Evolutionary conservation across 2,113 vertebrate genomes (phyloP).

Genomic region (Lasiurus cinereus): DNA sequence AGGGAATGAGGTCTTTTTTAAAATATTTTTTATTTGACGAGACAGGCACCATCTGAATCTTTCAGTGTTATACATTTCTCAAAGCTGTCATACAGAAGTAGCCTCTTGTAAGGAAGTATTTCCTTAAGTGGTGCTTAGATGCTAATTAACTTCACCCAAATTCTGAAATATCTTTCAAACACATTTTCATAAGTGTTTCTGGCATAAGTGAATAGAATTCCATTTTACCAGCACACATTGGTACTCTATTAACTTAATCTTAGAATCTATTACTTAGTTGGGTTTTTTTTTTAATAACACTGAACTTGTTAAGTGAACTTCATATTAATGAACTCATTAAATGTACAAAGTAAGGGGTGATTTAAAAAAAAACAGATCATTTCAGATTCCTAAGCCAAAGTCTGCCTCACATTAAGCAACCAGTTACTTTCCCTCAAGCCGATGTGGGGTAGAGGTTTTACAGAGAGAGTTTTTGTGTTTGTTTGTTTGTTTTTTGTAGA

Average conservation of each 20-base stretch:
- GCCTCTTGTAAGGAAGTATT: conserved; percentile 78
- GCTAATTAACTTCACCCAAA: conserved; percentile 84
- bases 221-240: conserved; percentile 55
- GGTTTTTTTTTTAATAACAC: conserved; percentile 39
- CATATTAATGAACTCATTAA: conserved; percentile 60
- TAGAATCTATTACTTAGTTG: conserved; percentile 25
- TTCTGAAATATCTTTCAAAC: conserved; percentile 78
- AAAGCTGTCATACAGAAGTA: conserved; percentile 73
- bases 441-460: not conserved
- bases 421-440: not conserved
- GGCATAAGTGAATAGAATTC: not conserved
- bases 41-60: not conserved
- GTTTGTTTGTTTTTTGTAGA: not conserved
- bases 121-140: conserved; percentile 83
- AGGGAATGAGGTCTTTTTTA: not conserved
- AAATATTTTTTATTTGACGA: not conserved
- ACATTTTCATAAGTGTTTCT: conserved; percentile 66
- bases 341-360: not conserved
- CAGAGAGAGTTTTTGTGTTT: not conserved
- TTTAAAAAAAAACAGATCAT: conserved; percentile 41
- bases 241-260: conserved; percentile 58
- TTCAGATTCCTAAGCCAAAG: conserved; percentile 13
- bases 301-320: conserved; percentile 50
- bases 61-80: conserved; percentile 73
- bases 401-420: not conserved